Conservation (phyloP, 2,888 invertebrate species). For the Archips xylosteana region DNA sequence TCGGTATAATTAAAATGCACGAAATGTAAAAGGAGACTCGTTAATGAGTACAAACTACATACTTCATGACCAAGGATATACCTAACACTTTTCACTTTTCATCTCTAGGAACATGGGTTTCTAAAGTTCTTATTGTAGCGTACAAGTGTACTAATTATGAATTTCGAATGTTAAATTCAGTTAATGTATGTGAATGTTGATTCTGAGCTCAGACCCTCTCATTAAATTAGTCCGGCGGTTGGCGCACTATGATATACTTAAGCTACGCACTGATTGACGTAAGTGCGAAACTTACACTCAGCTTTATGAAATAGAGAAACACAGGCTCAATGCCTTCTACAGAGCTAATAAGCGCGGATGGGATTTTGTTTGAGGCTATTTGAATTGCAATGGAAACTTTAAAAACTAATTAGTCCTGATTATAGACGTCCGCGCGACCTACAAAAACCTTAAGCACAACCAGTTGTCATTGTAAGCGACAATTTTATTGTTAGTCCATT, state of each 20-base stretch:
- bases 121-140: conserved; percentile 25
- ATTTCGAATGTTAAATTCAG: conserved; percentile 64
- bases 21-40: conserved; percentile 29
- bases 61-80: background rate
- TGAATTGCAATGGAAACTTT: conserved; percentile 50
- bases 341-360: conserved; percentile 71
- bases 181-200: conserved; percentile 53
- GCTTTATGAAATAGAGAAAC: conserved; percentile 61
- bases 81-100: conserved; percentile 26
- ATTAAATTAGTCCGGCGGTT: conserved; percentile 83
- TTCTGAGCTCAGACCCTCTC: conserved; percentile 62
- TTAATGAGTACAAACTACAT: conserved; percentile 26
- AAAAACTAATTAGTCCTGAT: conserved; percentile 19
- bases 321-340: conserved; percentile 77
- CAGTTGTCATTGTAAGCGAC: no score
- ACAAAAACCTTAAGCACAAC: no score
- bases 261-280: conserved; percentile 74
- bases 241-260: conserved; percentile 76
- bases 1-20: conserved; percentile 36
- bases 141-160: conserved; percentile 59
- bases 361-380: conserved; percentile 61
- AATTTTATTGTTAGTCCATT: no score
- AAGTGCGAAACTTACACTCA: conserved; percentile 80
- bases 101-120: conserved; percentile 26
- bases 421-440: no score